A percentile compares a stretch with the other conserved stretches of the same genome.
Evolutionary conservation across 1,140 invertebrate species (phyloP).

Genomic region (Drosophila parvula): DNA sequence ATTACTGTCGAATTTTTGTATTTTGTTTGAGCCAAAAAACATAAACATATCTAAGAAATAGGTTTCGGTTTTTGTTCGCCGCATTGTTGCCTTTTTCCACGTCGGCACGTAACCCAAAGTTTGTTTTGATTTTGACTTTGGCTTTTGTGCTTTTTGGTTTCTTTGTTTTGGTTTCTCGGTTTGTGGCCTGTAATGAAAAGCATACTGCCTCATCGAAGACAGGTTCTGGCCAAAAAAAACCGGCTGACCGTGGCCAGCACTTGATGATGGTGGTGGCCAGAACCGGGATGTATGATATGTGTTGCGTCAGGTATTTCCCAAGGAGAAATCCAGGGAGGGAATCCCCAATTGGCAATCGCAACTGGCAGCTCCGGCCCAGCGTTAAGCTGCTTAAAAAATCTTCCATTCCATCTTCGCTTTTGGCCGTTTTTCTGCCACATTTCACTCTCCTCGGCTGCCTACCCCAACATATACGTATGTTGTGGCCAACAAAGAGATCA

Average conservation of each 20-base stretch:
- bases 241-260: slow-evolving; percentile 22
- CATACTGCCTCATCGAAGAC: slow-evolving; percentile 14
- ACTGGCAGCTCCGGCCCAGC: slow-evolving; percentile 14
- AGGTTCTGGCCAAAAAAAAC: slow-evolving; percentile 32
- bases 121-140: slow-evolving; percentile 41
- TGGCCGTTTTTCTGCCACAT: slow-evolving; percentile 38
- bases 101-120: slow-evolving; percentile 60
- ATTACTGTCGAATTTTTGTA: slow-evolving; percentile 32
- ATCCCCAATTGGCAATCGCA: slow-evolving; percentile 24
- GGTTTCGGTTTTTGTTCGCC: slow-evolving; percentile 19
- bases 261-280: slow-evolving; percentile 9
- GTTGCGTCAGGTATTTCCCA: slow-evolving; percentile 36
- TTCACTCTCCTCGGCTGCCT: slow-evolving; percentile 33
- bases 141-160: slow-evolving; percentile 24
- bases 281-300: slow-evolving; percentile 20
- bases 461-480: slow-evolving; percentile 36
- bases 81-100: slow-evolving; percentile 34
- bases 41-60: slow-evolving; percentile 41
- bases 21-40: slow-evolving; percentile 21
- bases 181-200: slow-evolving; percentile 24
- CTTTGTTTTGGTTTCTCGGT: slow-evolving; percentile 28
- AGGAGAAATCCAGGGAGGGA: slow-evolving; percentile 20
- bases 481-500: slow-evolving; percentile 26
- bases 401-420: slow-evolving; percentile 47
- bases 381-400: slow-evolving; percentile 52